Evolutionary conservation across 2,888 invertebrate genomes (phyloP), one percentile per base, ranked within the genome.

Genomic region (Drosophila prolongata): DNA sequence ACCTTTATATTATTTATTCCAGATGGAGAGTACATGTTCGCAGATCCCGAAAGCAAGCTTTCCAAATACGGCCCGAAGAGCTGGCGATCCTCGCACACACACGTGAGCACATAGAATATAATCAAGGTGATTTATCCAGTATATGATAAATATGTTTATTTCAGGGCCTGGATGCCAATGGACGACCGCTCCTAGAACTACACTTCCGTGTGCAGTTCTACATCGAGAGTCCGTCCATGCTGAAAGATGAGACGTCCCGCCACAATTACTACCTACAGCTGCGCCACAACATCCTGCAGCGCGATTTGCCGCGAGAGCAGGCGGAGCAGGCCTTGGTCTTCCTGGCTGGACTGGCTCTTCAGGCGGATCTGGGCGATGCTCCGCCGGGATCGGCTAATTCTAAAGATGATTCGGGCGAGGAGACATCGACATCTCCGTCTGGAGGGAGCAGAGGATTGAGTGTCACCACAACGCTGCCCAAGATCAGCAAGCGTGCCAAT

Each of bases 21-120:
- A 98, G 98, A 98, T 94, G 97, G 97, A 93, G 98, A 98, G 94
- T 98, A 97, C 93, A 95, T 98, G 91, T 99, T 98, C 94, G 96
- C 98, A 93, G 97, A 98, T 93, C 95, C 96, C 92, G 98, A 98
- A 93, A 97, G 96, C 94, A 98, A 98, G 94, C 94, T 99, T 90
- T 97, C 97, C 91, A 98, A 98, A 93, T 97, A 98, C 94, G 98
- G 98, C 89, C 97, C 98, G 91, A 98, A 98, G 93, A 96, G 96
- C 93, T 98, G 98, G 98, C 96, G 98, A 92, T 97, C 97, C 85
- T 97, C 97, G 81, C 97, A 97, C 93, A 96, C 96, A 90, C 96
- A 97, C 94, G 96, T 96, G 93, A 95, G 95, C 94, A 59, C 3
- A 11, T 11, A 11, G 3, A 49, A 6, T 2, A 8, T 34, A 34